Conservation (phyloP, 2,113 vertebrate species). For the Tonatia bakeri region DNA sequence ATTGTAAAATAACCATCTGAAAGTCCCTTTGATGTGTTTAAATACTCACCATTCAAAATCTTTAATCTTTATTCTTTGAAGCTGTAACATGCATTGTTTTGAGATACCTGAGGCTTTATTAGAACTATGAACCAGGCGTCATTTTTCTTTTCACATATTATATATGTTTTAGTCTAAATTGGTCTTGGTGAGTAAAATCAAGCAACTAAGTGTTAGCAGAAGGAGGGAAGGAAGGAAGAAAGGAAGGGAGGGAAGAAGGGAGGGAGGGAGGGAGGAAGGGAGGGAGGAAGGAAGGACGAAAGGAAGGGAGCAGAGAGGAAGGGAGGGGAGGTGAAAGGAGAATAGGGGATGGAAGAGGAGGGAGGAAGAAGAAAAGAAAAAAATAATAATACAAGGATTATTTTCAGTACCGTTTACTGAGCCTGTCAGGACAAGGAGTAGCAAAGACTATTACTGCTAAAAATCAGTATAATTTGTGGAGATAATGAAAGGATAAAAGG, state of each 20-base stretch:
- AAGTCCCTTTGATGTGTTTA: slow-evolving; percentile 16
- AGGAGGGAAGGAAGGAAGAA: accelerated
- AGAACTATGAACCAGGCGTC: not conserved
- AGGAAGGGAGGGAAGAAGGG: accelerated
- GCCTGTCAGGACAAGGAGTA: not conserved
- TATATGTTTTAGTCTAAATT: not conserved
- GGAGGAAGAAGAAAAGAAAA: too few species aligned
- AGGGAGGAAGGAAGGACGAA: accelerated
- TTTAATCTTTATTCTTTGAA: slow-evolving; percentile 16
- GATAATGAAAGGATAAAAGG: not conserved
- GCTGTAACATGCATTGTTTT: not conserved
- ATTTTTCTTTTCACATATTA: not conserved
- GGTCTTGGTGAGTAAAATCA: not conserved
- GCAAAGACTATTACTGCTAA: not conserved
- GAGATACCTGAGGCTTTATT: not conserved
- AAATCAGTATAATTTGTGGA: not conserved
- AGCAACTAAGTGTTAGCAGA: not conserved
- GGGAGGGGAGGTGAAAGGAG: too few species aligned
- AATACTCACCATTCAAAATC: not conserved
- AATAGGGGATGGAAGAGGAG: too few species aligned
- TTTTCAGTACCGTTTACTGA: not conserved
- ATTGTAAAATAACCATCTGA: not conserved
- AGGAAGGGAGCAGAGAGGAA: too few species aligned
- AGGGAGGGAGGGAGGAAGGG: accelerated
- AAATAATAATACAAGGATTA: not conserved